phyloP scores from a whole-genome alignment of 2,113 vertebrate genomes.

The Heterotis niloticus region DNA sequence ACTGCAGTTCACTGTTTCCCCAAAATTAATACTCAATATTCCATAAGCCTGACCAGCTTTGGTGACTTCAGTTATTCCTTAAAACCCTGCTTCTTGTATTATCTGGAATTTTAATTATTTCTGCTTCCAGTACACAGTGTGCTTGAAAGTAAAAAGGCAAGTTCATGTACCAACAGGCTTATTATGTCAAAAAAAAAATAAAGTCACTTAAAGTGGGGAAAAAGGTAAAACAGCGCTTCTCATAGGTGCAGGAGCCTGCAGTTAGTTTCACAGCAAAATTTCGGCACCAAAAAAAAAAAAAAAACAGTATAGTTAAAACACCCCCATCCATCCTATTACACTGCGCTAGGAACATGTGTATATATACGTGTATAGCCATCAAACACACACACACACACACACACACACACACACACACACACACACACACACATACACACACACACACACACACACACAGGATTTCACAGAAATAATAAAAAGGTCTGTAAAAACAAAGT shows the following conservation, averaged over 20 bases:
- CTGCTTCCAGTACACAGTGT: slow-evolving; percentile 48
- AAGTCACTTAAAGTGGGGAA: slow-evolving; percentile 25
- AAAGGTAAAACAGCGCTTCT: slow-evolving; percentile 48
- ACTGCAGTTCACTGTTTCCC: neutral
- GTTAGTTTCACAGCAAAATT: slow-evolving; percentile 67
- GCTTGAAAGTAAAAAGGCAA: slow-evolving; percentile 54
- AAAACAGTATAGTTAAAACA: slow-evolving; percentile 44
- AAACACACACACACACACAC: too few species aligned
- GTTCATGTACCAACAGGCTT: slow-evolving; percentile 36
- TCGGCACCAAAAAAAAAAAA: slow-evolving; percentile 53
- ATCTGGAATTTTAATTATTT: slow-evolving; percentile 20
- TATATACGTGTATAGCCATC: too few species aligned
- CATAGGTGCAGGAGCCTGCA: slow-evolving; percentile 49
- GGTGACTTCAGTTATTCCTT: neutral
- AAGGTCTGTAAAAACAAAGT: slow-evolving; percentile 65
- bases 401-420: slow-evolving; percentile 49
- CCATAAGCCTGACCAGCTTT: neutral
- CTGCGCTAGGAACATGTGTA: too few species aligned
- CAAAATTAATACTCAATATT: neutral
- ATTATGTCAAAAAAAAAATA: slow-evolving; percentile 24
- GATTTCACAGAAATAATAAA: slow-evolving; percentile 74
- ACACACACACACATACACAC: slow-evolving; percentile 47
- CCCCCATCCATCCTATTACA: slow-evolving; percentile 41
- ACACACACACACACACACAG: slow-evolving; percentile 61
- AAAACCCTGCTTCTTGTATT: slow-evolving; percentile 42